Evolutionary conservation across 2,113 vertebrate genomes (phyloP).

Genomic region (Sterna hirundo): DNA sequence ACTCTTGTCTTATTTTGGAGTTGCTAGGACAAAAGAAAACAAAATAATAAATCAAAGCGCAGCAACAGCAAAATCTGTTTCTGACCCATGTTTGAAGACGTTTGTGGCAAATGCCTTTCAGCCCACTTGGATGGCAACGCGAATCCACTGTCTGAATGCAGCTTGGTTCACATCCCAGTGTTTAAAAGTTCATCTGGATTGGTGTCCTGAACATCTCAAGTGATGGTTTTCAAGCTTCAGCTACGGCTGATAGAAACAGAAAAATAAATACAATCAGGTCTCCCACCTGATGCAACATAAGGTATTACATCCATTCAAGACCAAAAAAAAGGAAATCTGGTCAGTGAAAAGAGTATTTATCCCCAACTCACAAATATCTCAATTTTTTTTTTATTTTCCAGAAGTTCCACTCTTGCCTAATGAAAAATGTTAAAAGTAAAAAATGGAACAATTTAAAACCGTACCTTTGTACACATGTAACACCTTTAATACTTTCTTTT

Average conservation of each 20-base stretch:
- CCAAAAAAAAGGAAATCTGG: not conserved
- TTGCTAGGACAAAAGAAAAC: constrained; percentile 25
- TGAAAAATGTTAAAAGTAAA: not conserved
- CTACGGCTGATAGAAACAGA: not conserved
- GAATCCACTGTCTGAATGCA: not conserved
- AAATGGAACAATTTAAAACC: not conserved
- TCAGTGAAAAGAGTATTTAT: not conserved
- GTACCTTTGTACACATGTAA: not conserved
- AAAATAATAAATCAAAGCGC: not conserved
- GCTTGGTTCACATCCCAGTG: constrained; percentile 20
- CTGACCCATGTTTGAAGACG: constrained; percentile 8
- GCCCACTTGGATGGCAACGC: not conserved
- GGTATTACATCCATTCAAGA: not conserved
- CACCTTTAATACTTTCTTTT: not conserved
- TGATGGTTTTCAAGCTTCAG: not conserved
- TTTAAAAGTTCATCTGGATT: constrained; percentile 61
- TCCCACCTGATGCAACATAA: not conserved
- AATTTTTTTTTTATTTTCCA: not conserved
- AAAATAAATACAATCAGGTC: not conserved
- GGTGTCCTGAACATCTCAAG: constrained; percentile 33
- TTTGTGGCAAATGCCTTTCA: constrained; percentile 22
- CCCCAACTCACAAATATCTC: not conserved
- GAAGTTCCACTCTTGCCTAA: not conserved
- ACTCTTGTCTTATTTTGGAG: constrained; percentile 22
- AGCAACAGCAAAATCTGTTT: constrained; percentile 14